Conservation (phyloP, 1,140 invertebrate species). For the Brachionus calyciflorus region DNA sequence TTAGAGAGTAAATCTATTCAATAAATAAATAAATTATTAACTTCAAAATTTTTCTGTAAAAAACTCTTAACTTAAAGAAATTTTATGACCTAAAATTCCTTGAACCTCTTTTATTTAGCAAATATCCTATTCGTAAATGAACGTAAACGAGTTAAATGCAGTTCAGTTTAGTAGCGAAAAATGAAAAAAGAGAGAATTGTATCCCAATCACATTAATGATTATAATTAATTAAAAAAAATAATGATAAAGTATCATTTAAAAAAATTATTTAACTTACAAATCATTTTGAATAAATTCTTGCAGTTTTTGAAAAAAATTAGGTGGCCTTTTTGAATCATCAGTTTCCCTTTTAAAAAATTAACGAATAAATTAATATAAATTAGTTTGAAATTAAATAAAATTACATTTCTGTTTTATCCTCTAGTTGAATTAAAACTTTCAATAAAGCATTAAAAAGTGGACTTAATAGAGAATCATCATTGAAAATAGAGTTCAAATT, state of each 20-base stretch:
- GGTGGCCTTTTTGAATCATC: neutral
- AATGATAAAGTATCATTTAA: neutral
- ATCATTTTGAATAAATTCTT: neutral
- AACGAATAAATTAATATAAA: neutral
- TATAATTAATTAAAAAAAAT: neutral
- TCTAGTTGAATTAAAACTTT: neutral
- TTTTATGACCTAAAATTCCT: too few species aligned
- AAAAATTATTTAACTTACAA: neutral
- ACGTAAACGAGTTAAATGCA: too few species aligned
- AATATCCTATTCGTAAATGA: too few species aligned
- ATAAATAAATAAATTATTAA: too few species aligned
- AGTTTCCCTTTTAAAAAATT: neutral
- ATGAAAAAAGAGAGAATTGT: too few species aligned
- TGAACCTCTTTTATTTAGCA: too few species aligned
- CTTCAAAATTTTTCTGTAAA: too few species aligned
- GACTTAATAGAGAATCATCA: neutral
- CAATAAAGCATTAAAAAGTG: neutral
- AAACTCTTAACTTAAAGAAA: too few species aligned
- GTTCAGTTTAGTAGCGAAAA: too few species aligned
- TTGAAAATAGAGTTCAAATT: slow-evolving; percentile 5
- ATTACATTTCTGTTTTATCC: neutral
- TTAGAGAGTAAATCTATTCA: too few species aligned
- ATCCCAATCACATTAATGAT: too few species aligned
- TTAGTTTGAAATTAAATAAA: neutral
- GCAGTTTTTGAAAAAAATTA: neutral